Evolutionary conservation across 2,797 vertebrate genomes (phyloP).

Genomic region (Molossus alvarezi): DNA sequence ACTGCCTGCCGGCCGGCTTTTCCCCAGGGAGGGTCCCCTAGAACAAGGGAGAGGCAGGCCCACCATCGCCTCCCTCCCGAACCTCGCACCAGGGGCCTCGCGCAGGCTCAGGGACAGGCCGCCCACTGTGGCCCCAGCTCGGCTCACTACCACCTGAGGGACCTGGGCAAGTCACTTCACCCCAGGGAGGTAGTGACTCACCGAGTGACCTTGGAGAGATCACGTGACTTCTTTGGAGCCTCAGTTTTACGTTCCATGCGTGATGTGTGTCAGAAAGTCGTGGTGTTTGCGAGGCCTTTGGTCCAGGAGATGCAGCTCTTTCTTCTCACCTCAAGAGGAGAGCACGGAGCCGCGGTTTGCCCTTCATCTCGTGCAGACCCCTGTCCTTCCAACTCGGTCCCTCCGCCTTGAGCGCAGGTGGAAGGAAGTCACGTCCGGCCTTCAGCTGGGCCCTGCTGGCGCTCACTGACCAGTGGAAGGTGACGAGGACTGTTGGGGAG

Average conservation of each 20-base stretch:
- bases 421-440: neutral
- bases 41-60: neutral
- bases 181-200: neutral
- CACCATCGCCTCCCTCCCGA: fast-evolving
- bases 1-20: neutral
- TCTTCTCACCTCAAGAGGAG: neutral
- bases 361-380: neutral
- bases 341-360: neutral
- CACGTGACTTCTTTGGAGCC: neutral
- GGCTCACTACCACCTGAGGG: fast-evolving
- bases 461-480: neutral
- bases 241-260: neutral
- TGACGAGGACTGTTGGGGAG: neutral
- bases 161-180: neutral
- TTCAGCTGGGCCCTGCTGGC: neutral
- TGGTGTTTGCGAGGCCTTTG: neutral
- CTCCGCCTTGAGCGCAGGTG: neutral
- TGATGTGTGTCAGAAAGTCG: neutral
- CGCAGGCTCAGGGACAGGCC: neutral
- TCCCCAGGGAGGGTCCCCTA: neutral
- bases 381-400: neutral
- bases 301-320: neutral
- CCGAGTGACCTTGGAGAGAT: neutral
- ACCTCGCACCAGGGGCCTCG: neutral
- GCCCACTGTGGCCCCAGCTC: fast-evolving